Conservation (phyloP, 2,113 vertebrate genomes). For the Lophochroa leadbeateri region DNA sequence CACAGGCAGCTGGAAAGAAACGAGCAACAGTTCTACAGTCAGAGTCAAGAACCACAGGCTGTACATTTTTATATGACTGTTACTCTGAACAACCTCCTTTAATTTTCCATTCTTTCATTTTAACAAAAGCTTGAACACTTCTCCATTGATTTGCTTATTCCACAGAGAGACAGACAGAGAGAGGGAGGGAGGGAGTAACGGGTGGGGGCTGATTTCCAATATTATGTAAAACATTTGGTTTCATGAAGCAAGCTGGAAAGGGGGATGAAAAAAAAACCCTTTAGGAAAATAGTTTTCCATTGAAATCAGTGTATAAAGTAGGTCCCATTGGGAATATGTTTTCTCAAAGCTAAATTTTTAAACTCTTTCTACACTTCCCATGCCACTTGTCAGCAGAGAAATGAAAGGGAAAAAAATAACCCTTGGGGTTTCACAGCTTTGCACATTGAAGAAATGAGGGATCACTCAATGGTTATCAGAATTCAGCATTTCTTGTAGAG, state of each 20-base stretch:
- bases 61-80: constrained; percentile 57
- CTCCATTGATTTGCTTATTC: constrained; percentile 58
- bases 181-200: neutral
- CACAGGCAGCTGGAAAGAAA: constrained; percentile 72
- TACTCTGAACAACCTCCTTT: constrained; percentile 56
- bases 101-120: constrained; percentile 70
- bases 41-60: constrained; percentile 67
- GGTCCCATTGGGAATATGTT: constrained; percentile 36
- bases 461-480: constrained; percentile 63
- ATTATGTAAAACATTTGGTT: constrained; percentile 68
- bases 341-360: constrained; percentile 61
- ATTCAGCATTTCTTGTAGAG: constrained; percentile 29
- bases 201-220: constrained; percentile 44
- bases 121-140: constrained; percentile 67
- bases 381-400: constrained; percentile 66
- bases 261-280: constrained; percentile 22
- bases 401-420: constrained; percentile 68
- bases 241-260: constrained; percentile 54
- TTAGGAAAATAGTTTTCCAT: constrained; percentile 33
- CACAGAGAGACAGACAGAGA: neutral
- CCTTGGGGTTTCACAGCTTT: constrained; percentile 67
- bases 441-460: constrained; percentile 65
- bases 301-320: constrained; percentile 47
- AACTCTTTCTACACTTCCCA: constrained; percentile 60
- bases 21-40: constrained; percentile 56